Percentiles rank a stretch among this genome's conserved stretches.
Evolutionary conservation across 2,113 vertebrate genomes (phyloP).

Genomic region (Cnemophilus loriae): DNA sequence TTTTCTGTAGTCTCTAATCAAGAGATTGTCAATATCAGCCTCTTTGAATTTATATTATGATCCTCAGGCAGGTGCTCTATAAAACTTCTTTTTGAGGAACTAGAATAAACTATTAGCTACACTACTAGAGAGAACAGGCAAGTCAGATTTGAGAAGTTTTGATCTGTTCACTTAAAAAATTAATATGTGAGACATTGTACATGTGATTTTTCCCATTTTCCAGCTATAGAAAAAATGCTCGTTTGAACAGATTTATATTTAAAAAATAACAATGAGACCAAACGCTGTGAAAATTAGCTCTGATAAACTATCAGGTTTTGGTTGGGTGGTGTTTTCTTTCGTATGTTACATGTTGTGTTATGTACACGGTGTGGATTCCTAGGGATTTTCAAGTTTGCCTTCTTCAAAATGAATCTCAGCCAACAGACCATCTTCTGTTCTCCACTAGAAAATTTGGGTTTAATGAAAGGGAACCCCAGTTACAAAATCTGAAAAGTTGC

Average conservation of each 20-base stretch:
- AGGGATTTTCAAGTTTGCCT: background rate
- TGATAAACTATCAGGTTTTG: background rate
- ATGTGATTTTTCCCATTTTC: background rate
- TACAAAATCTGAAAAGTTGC: background rate
- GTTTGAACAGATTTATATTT: background rate
- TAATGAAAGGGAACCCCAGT: background rate
- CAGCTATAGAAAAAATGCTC: rapidly evolving
- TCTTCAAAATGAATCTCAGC: background rate
- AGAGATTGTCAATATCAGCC: background rate
- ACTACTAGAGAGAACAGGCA: background rate
- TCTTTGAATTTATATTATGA: constrained; percentile 40
- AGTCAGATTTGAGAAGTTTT: background rate
- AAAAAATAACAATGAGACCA: background rate
- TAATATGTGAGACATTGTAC: background rate
- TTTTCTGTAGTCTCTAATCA: constrained; percentile 5
- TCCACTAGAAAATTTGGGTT: background rate
- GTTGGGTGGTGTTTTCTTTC: background rate
- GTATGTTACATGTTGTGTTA: background rate
- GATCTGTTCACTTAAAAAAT: background rate
- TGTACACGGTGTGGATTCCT: background rate
- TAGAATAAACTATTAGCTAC: background rate
- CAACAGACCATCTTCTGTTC: background rate
- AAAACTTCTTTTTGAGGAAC: background rate
- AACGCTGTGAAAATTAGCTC: background rate
- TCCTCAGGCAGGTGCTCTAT: background rate